A percentile compares a stretch with the other conserved stretches of the same genome.
Conservation (phyloP, 1,140 invertebrate species). For the Pachypeltis micranthus region DNA sequence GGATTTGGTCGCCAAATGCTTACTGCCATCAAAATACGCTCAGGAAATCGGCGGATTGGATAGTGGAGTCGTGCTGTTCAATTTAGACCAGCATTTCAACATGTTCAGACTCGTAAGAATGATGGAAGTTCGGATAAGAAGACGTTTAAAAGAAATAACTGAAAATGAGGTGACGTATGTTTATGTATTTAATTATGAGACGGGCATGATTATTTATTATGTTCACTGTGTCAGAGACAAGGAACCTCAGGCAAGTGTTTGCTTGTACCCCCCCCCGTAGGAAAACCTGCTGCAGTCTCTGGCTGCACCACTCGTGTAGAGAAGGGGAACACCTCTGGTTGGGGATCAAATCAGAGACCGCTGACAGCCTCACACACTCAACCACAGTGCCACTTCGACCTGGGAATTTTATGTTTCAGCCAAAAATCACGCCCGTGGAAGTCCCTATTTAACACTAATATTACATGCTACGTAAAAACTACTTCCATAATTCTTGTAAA, state of each 20-base stretch:
- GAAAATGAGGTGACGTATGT: not conserved
- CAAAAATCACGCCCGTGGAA: no score
- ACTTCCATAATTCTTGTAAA: no score
- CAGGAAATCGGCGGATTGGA: not conserved
- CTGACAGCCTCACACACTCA: no score
- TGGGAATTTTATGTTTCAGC: no score
- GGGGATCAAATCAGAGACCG: no score
- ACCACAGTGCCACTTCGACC: no score
- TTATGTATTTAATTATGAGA: not conserved
- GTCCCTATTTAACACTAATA: no score
- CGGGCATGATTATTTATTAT: no score
- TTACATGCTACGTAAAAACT: no score
- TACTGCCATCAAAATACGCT: not conserved
- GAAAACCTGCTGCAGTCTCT: no score
- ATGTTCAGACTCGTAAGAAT: not conserved
- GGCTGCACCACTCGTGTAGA: no score
- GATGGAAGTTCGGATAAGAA: not conserved
- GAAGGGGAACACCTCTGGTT: no score
- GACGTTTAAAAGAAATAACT: not conserved
- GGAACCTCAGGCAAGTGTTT: not conserved
- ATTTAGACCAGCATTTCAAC: not conserved
- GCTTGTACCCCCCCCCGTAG: not conserved
- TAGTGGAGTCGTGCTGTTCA: not conserved
- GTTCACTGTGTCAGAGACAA: not conserved
- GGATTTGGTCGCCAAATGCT: not conserved